Base-by-base conservation (phyloP, 2,888 invertebrate genomes). In the Tenthredo mesomela region DNA sequence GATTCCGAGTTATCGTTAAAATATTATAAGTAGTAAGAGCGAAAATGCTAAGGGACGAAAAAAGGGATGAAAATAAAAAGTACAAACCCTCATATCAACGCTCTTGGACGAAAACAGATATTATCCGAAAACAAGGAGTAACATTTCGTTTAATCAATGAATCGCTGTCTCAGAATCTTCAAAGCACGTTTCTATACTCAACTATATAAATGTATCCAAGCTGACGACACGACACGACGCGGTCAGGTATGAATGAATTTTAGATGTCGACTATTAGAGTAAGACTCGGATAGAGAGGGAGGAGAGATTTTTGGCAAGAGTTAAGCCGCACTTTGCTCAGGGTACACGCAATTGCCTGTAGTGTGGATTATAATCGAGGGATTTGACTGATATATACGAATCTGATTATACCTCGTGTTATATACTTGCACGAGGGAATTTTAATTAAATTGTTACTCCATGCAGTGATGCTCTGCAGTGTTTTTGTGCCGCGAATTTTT, bases 171-270 rank as follows among this genome's bases (percentile, higher is more conserved):
- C 25, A 61, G 9, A 21, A 61, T n/a, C 0, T 50, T 61, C 61
- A 61, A 25, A 61, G 61, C 61, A 12, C 61, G 25, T 61, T 12
- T 61, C 61, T 40, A 71, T 37, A 71, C 70, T 40, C n/a, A 37
- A 40, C 40, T 71, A 2, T 29, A 71, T 71, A 12, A 61, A 40
- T 71, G 37, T 37, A 70, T 18, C 18, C 18, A n/a, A 33, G n/a
- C 37, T 2, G 40, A 71, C 37, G n/a, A 10, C n/a, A 7, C n/a
- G 37, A 37, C 1, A 4, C 33, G 33, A 33, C 33, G 15, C 21
- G 75, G n/a, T 7, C 75, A 43, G 75, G 75, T 75, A 75, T 75
- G 75, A 75, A 75, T 75, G 75, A 75, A 40, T 50, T 75, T 75
- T 75, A 25, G 43, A 43, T 50, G 47, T 50, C 4, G 47, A 75